These are phyloP conservation scores for Troglohyphantes excavatus DNA, from an alignment of 2,888 invertebrate species.

Conservation along the genomic window DNA sequence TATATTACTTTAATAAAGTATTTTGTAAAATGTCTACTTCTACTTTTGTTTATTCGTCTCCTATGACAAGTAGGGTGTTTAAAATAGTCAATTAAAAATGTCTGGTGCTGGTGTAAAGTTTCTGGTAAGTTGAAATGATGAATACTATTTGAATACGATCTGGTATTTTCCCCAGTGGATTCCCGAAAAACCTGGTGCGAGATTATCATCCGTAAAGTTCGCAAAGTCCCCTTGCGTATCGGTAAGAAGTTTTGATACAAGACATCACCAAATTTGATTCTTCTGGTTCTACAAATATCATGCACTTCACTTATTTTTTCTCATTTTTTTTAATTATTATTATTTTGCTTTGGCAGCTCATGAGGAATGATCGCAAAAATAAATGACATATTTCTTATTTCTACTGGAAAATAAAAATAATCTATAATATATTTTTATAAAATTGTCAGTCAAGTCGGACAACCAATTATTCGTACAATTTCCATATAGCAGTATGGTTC, in stretches of 20 bases:
- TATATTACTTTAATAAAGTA: no score
- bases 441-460: no score
- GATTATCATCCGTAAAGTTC: conserved; percentile 76
- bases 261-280: conserved; percentile 55
- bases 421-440: no score
- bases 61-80: background rate
- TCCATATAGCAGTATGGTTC: no score
- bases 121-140: background rate
- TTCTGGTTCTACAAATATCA: conserved; percentile 36
- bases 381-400: no score
- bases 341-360: conserved; percentile 37
- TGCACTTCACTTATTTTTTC: conserved; percentile 45
- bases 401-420: no score
- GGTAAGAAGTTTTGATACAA: conserved; percentile 65
- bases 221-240: conserved; percentile 66
- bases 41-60: no score
- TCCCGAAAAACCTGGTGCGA: conserved; percentile 76
- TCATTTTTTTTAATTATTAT: background rate
- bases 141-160: conserved; percentile 19
- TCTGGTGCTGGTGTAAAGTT: background rate
- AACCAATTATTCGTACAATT: no score
- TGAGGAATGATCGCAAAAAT: background rate
- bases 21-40: no score
- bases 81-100: background rate
- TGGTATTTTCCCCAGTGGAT: conserved; percentile 63